Conservation (phyloP, 2,113 vertebrate species). For the Pungitius pungitius region DNA sequence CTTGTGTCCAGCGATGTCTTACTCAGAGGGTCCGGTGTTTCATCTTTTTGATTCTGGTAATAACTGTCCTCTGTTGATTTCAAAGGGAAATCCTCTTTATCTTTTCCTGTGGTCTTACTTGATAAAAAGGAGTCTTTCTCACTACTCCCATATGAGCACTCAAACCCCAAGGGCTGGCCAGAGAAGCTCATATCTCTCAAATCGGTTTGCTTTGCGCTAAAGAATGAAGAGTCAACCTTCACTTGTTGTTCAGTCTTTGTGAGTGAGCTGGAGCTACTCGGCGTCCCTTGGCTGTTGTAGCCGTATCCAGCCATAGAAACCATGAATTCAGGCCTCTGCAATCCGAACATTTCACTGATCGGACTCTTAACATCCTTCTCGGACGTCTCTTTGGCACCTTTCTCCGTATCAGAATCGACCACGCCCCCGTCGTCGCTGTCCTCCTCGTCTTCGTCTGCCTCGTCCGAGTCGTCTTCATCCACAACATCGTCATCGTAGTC, state of each 20-base stretch:
- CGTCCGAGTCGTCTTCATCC: constrained; percentile 72
- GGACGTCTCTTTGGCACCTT: constrained; percentile 88
- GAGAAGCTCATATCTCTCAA: constrained; percentile 53
- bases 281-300: constrained; percentile 63
- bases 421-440: constrained; percentile 74
- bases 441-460: constrained; percentile 67
- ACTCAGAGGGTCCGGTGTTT: constrained; percentile 67
- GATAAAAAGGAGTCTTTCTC: constrained; percentile 62
- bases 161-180: constrained; percentile 65
- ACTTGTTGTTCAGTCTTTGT: constrained; percentile 41
- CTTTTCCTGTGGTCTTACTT: constrained; percentile 49
- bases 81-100: constrained; percentile 51
- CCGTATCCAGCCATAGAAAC: constrained; percentile 72
- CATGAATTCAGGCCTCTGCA: constrained; percentile 76
- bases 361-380: constrained; percentile 83
- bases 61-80: constrained; percentile 67
- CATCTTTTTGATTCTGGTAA: constrained; percentile 59
- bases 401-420: constrained; percentile 87
- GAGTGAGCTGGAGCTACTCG: constrained; percentile 8
- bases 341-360: constrained; percentile 52
- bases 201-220: constrained; percentile 53
- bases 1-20: constrained; percentile 79
- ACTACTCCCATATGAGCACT: constrained; percentile 55
- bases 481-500: constrained; percentile 79
- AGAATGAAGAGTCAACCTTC: constrained; percentile 36